phyloP scores from a whole-genome alignment of 2,797 vertebrate species.

The Alfaro cultratus region DNA sequence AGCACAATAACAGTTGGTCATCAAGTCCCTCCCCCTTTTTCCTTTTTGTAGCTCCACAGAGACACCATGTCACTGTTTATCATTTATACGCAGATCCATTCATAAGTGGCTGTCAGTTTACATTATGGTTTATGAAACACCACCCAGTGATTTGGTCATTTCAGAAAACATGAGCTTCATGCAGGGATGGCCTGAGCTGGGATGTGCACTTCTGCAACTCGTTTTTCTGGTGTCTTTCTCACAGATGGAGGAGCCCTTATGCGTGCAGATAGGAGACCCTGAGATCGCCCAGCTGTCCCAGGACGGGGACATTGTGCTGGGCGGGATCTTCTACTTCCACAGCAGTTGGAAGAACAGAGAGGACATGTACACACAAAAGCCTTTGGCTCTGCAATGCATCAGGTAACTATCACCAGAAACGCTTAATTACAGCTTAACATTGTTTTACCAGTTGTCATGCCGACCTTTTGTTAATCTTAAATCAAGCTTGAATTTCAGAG shows the following conservation, averaged over 20 bases:
- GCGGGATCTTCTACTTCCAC: slow-evolving; percentile 78
- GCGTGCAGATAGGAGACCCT: slow-evolving; percentile 57
- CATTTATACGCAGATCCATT: neutral
- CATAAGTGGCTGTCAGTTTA: slow-evolving; percentile 48
- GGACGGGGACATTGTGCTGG: slow-evolving; percentile 74
- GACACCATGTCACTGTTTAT: neutral
- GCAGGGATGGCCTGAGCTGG: slow-evolving; percentile 50
- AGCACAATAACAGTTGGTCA: neutral
- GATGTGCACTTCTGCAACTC: slow-evolving; percentile 55
- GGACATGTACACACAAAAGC: slow-evolving; percentile 56
- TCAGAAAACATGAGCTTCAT: slow-evolving; percentile 37
- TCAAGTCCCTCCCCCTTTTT: neutral
- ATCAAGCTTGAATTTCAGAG: slow-evolving; percentile 76
- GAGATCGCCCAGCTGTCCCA: slow-evolving; percentile 69
- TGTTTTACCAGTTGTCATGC: neutral
- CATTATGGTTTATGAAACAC: slow-evolving; percentile 7
- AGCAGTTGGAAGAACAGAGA: slow-evolving; percentile 69
- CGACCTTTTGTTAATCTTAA: neutral
- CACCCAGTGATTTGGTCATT: neutral
- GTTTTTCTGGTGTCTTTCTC: slow-evolving; percentile 58
- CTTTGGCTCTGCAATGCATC: slow-evolving; percentile 66
- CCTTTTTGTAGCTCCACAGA: slow-evolving; percentile 1
- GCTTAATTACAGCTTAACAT: neutral
- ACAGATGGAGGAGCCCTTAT: slow-evolving; percentile 50
- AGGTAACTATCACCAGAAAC: slow-evolving; percentile 63